A percentile compares a stretch with the other conserved stretches of the same genome.
phyloP scores from a whole-genome alignment of 2,888 invertebrate genomes.

The Myopa testacea region DNA sequence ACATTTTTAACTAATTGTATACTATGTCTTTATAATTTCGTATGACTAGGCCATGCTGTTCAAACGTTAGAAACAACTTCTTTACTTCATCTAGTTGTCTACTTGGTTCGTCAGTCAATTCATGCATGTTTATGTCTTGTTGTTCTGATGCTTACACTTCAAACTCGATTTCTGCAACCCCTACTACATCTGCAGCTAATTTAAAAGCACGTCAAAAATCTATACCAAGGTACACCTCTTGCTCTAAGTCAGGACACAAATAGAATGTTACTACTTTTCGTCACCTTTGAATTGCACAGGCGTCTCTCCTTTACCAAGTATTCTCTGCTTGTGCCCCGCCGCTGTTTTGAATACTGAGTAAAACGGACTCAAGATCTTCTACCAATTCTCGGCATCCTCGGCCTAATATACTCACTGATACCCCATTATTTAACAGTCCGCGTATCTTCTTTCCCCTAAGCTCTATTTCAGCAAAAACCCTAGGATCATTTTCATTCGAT shows the following conservation, averaged over 20 bases:
- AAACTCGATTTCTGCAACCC: not conserved
- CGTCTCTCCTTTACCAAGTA: conserved; percentile 18
- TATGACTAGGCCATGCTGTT: conserved; percentile 34
- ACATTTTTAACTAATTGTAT: conserved; percentile 37
- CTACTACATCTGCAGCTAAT: conserved; percentile 27
- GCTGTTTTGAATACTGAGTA: conserved; percentile 23
- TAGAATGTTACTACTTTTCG: conserved; percentile 6
- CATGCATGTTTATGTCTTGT: conserved; percentile 4
- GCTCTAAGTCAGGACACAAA: conserved; percentile 31
- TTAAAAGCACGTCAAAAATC: conserved; percentile 41
- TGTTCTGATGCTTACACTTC: not conserved
- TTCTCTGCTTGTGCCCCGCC: conserved; percentile 13
- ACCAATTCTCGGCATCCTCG: conserved; percentile 8
- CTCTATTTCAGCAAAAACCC: conserved; percentile 13
- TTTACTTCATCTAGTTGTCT: conserved; percentile 23
- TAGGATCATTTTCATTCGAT: not conserved
- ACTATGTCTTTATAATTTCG: conserved; percentile 24
- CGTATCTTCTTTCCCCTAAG: not conserved
- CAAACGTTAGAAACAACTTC: conserved; percentile 5
- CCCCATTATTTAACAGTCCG: conserved; percentile 41
- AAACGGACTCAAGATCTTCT: not conserved
- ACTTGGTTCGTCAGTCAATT: not conserved
- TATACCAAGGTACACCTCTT: no score
- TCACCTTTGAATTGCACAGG: not conserved
- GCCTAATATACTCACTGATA: conserved; percentile 20